Evolutionary conservation across 2,797 vertebrate genomes (phyloP), one percentile per base, ranked within the genome.

Genomic region (Darevskia nairensis): DNA sequence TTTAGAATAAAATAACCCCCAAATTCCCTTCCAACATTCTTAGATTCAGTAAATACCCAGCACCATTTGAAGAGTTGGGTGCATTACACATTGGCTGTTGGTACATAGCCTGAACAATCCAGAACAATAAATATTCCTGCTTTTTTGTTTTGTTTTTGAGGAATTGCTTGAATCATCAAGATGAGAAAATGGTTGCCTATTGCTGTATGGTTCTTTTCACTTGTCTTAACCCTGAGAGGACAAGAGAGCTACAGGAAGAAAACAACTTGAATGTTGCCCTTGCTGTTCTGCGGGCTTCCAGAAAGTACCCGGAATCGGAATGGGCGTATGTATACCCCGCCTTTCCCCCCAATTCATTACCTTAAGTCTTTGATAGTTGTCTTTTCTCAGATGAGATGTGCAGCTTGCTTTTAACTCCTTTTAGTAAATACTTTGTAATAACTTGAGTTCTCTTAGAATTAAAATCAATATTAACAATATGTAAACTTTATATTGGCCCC

Each of bases 161-260:
- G 96, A 97, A 94, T 25, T 98, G 98, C 89, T 96, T 99, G 81
- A 94, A 92, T 0, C 94, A 97, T 80, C 94, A 93, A 0, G 98
- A 99, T 95, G 97, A 97, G 91, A 99, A 98, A 90, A 94, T 97
- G 2, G 90, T 98, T 68, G 93, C 96, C 88, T 99, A 98, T 71
- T 95, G 97, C 50, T 98, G 98, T 8, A 99, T 99, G 98, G 97
- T 99, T 29, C 94, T 99, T 85, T 98, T 98, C 94, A 98, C 98
- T 17, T 99, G 98, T 93, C 96, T 99, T 79, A 97, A 98, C 91
- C 89, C 93, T 64, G 96, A 94, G 68, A 95, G 92, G 55, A 95
- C 95, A 90, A 93, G 88, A 44, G 96, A 97, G 7, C 84, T 97
- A 0, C 91, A 96, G 91, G 88, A 96, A 13, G 90, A 93, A 17